phyloP scores from a whole-genome alignment of 2,797 vertebrate genomes.

The Clarias laeviceps region DNA sequence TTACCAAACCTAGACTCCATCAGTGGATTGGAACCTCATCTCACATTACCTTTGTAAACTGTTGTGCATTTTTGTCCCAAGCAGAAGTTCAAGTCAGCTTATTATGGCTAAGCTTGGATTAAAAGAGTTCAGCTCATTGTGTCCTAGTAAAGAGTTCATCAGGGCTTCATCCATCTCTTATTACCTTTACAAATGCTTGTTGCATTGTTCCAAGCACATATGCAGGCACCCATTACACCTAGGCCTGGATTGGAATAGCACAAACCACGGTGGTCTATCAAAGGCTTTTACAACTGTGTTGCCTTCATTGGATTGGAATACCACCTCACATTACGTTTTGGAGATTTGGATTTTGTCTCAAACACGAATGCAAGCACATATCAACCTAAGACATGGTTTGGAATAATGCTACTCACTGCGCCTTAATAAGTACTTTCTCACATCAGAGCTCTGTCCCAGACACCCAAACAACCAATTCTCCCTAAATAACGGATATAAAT shows the following conservation, averaged over 20 bases:
- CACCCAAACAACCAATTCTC: background rate
- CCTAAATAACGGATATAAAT: constrained; percentile 3
- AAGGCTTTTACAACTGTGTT: background rate
- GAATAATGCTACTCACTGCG: background rate
- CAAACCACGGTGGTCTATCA: background rate
- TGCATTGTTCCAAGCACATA: background rate
- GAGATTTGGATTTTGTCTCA: background rate
- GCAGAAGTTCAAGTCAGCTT: background rate
- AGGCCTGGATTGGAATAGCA: background rate
- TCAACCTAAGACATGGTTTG: background rate
- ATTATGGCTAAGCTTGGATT: background rate
- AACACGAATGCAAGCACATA: background rate
- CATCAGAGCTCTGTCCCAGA: background rate
- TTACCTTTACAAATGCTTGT: background rate
- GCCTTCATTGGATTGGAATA: background rate
- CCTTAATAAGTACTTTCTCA: background rate
- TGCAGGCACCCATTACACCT: background rate
- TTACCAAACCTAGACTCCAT: background rate
- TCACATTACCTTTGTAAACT: background rate
- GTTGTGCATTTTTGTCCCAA: background rate
- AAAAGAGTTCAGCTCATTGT: background rate
- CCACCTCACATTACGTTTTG: constrained; percentile 1
- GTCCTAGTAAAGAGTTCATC: background rate
- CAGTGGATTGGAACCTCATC: background rate
- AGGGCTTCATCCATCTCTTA: background rate